phyloP scores from a whole-genome alignment of 92 coral and sea anemone genomes.

The Heteractis magnifica region DNA sequence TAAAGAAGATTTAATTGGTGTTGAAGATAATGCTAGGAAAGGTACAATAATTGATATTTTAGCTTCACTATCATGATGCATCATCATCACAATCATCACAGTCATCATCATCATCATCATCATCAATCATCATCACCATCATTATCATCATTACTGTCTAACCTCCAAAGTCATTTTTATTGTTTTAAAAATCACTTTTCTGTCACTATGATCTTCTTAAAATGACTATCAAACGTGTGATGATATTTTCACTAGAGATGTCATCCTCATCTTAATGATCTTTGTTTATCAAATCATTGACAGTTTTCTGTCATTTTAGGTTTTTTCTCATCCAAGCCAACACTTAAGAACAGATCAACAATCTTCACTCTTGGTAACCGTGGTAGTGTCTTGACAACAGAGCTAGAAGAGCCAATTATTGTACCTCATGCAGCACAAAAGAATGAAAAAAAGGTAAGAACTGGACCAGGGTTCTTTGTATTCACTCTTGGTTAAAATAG shows the following conservation, averaged over 20 bases:
- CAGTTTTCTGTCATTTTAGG: conserved; percentile 41
- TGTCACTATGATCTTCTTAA: not conserved
- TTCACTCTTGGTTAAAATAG: not conserved
- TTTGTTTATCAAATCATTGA: no score
- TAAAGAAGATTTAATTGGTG: conserved; percentile 93
- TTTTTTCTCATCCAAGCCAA: conserved; percentile 78
- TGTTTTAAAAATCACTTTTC: not conserved
- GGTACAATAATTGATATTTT: conserved; percentile 31
- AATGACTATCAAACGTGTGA: no score
- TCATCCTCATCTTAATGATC: not conserved
- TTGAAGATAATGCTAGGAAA: conserved; percentile 94
- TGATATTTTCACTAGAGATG: not conserved
- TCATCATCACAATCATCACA: not conserved
- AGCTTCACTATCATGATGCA: not conserved
- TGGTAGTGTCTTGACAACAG: conserved; percentile 90
- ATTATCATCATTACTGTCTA: not conserved
- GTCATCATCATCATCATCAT: not conserved
- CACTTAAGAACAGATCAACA: conserved; percentile 90
- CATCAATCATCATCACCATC: not conserved
- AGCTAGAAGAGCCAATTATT: conserved; percentile 93
- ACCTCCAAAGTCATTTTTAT: not conserved
- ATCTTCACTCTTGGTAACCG: conserved; percentile 97
- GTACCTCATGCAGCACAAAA: conserved; percentile 99
- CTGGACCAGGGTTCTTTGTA: not conserved
- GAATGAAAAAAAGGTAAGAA: conserved; percentile 67